These are phyloP conservation scores for Scomber scombrus DNA, from an alignment of 2,113 vertebrate genomes.

Conservation along the genomic window DNA sequence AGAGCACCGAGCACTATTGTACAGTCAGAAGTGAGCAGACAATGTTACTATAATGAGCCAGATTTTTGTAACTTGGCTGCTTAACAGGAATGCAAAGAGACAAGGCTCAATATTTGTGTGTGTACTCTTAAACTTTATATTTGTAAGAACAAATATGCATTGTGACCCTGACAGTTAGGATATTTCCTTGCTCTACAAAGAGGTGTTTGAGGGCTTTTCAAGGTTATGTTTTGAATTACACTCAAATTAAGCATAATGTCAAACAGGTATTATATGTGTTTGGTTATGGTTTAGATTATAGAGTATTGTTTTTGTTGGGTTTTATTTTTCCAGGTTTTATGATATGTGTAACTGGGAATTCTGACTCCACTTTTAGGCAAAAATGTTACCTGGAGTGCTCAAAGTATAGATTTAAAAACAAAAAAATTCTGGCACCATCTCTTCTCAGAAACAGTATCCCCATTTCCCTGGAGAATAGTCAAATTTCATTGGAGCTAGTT, in stretches of 20 bases:
- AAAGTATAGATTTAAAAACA: neutral
- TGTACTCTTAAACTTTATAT: neutral
- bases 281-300: constrained; percentile 8
- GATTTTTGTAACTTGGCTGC: neutral
- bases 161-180: neutral
- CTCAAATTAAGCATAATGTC: neutral
- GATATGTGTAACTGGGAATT: too few relatives aligned
- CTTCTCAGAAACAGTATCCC: neutral
- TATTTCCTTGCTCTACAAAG: constrained; percentile 1
- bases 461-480: neutral
- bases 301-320: too few relatives aligned
- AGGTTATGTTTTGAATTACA: neutral
- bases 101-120: neutral
- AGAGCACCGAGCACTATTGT: constrained; percentile 24
- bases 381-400: too few relatives aligned
- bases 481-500: neutral
- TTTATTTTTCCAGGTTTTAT: too few relatives aligned
- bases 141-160: neutral
- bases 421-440: neutral
- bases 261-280: neutral
- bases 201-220: neutral
- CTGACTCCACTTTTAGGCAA: too few relatives aligned
- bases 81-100: neutral
- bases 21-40: neutral
- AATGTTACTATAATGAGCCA: neutral